These are phyloP conservation scores for Phorcus lineatus DNA, from an alignment of 2,888 invertebrate genomes.

Conservation along the genomic window DNA sequence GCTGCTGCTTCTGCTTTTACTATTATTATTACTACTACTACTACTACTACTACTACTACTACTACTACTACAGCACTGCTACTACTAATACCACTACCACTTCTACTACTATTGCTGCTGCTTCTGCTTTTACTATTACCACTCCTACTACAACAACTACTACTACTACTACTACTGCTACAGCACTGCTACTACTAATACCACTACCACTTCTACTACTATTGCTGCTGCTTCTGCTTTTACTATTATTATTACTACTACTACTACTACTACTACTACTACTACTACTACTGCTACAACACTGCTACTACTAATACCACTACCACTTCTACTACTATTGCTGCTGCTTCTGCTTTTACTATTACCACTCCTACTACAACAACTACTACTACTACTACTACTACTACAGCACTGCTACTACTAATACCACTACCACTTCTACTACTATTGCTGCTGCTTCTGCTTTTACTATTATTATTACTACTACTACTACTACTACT, in stretches of 20 bases:
- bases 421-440: no score
- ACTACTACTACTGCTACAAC: constrained; percentile 23
- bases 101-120: no score
- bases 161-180: neutral
- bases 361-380: constrained; percentile 13
- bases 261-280: constrained; percentile 16
- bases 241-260: constrained; percentile 4
- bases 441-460: neutral
- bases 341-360: no score
- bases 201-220: no score
- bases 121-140: no score
- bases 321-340: no score
- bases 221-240: no score
- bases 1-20: neutral
- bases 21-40: neutral
- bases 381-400: constrained; percentile 22
- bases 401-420: neutral
- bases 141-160: neutral
- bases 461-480: constrained; percentile 10
- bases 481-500: constrained; percentile 6
- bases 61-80: neutral
- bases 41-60: constrained; percentile 13
- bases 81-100: constrained; percentile 9
- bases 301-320: no score
- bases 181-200: no score